Evolutionary conservation across 2,113 vertebrate genomes (phyloP).

Genomic region (Pelusios castaneus): DNA sequence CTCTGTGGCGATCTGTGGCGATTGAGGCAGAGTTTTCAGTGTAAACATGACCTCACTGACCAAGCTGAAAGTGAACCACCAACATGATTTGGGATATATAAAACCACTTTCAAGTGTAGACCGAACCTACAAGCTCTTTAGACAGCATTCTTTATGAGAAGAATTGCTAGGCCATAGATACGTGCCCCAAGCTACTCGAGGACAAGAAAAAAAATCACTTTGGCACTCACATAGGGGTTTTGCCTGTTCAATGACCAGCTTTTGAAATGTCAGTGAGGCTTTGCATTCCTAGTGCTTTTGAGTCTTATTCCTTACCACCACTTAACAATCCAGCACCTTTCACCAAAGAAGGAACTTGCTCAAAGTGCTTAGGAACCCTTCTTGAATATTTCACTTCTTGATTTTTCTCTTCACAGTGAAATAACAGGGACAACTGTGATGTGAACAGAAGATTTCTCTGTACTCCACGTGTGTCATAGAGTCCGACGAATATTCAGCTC

Average conservation of each 20-base stretch:
- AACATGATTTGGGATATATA: background rate
- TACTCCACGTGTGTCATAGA: background rate
- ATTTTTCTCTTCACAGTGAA: constrained; percentile 24
- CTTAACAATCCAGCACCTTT: background rate
- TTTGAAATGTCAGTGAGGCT: background rate
- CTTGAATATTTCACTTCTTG: background rate
- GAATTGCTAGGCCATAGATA: background rate
- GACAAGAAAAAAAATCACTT: background rate
- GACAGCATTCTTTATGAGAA: background rate
- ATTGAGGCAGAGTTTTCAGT: too few species aligned
- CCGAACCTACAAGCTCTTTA: background rate
- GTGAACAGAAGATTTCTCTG: background rate
- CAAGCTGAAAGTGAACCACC: background rate
- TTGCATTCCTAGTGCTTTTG: background rate
- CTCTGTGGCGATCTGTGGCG: too few species aligned
- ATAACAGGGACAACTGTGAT: accelerated
- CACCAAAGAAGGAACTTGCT: background rate
- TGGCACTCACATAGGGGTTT: background rate
- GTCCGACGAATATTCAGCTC: background rate
- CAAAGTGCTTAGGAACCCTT: background rate
- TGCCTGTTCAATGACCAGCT: background rate
- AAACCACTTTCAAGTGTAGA: background rate
- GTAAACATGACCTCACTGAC: background rate
- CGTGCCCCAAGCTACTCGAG: background rate
- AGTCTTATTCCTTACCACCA: background rate